Evolutionary conservation across 2,113 vertebrate genomes (phyloP), one percentile per base, ranked within the genome.

Genomic region (Zosterops pallidus): DNA sequence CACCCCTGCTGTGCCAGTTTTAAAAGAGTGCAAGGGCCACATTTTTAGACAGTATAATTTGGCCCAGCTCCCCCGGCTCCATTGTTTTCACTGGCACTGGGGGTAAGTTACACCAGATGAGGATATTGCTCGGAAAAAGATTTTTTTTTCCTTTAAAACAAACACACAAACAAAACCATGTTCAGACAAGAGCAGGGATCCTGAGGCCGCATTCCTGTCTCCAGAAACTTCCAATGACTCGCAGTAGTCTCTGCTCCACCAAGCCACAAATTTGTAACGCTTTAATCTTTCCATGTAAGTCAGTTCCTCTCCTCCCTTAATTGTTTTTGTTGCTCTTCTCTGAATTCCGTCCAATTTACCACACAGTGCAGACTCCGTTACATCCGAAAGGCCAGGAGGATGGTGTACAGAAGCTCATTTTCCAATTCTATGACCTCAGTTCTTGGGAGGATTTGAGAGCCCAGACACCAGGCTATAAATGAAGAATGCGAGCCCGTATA

Each of bases 361-460:
- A 78, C 93, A 82, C 86, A 50, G 64, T 37, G 57, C 90, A 78
- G 93, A 20, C 88, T 62, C 56, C 63, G 33, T 70, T 62, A 75
- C 90, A 94, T 77, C 83, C 62, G 50, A 95, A 90, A 82, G 91
- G 93, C 81, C 90, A 93, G 33, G 35, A 84, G 68, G 56, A 90
- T 68, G 87, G 93, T 24, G 92, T 77, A 92, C 94, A 95, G 96
- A 87, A 95, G 95, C 93, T 96, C 90, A 63, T 96, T 95, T 96
- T 96, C 82, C 76, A 93, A 94, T 84, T n/a, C 94, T 55, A 28
- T 89, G 95, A 94, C 92, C 95, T 96, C 95, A 93, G 23, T 92
- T 94, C 96, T 97, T 96, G 91, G 93, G 94, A 96, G 88, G 90
- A 95, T 95, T 96, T 95, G 81, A 93, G 90, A 93, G 92, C 74